Evolutionary conservation across 2,888 invertebrate species (phyloP).

Genomic region (Volucella inflata): DNA sequence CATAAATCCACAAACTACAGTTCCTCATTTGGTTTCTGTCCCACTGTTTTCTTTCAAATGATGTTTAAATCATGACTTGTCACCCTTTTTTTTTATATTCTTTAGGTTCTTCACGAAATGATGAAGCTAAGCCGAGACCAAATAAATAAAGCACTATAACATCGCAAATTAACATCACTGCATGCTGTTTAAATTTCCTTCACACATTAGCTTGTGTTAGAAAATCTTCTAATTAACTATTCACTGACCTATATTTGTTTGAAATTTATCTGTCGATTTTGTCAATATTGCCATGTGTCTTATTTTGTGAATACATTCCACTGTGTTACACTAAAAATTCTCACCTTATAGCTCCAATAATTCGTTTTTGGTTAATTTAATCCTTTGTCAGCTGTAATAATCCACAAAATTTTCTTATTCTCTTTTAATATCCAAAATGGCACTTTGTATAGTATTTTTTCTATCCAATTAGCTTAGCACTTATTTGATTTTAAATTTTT

Average conservation of each 20-base stretch:
- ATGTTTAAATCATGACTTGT: slow-evolving; percentile 18
- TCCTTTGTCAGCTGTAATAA: slow-evolving; percentile 66
- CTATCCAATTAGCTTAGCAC: slow-evolving; percentile 56
- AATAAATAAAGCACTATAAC: neutral
- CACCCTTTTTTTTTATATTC: neutral
- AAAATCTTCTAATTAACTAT: slow-evolving; percentile 41
- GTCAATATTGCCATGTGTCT: slow-evolving; percentile 48
- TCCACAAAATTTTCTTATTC: slow-evolving; percentile 58
- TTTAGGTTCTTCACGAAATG: neutral
- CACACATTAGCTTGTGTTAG: neutral
- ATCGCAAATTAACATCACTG: slow-evolving; percentile 5
- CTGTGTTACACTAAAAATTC: neutral
- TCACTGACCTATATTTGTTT: slow-evolving; percentile 60
- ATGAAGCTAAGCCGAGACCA: too few species aligned
- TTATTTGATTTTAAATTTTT: slow-evolving; percentile 26
- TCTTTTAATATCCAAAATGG: slow-evolving; percentile 66
- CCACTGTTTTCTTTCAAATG: neutral
- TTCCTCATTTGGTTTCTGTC: neutral
- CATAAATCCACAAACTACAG: neutral
- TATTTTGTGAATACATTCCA: slow-evolving; percentile 2
- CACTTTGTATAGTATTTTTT: slow-evolving; percentile 58
- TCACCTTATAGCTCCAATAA: slow-evolving; percentile 42
- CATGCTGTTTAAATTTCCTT: slow-evolving; percentile 27
- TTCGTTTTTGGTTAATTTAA: slow-evolving; percentile 47
- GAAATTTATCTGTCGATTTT: neutral